Conservation (phyloP, 2,888 invertebrate species). For the Unio pictorum region DNA sequence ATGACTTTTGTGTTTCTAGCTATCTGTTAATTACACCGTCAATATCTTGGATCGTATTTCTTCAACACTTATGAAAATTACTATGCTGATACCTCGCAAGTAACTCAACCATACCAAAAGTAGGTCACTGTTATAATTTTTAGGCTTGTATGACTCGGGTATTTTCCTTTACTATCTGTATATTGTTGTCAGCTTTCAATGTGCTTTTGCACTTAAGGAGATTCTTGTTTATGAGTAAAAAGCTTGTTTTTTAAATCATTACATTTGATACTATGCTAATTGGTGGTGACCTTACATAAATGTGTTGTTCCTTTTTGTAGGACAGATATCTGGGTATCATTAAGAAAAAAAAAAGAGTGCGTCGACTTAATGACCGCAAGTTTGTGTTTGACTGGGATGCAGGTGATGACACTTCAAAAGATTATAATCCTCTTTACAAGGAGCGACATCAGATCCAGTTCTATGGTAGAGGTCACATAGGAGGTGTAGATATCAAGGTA, state of each 20-base stretch:
- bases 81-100: too few relatives aligned
- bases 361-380: slow-evolving; percentile 96
- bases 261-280: not conserved
- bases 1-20: too few relatives aligned
- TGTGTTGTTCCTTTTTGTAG: slow-evolving; percentile 37
- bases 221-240: too few relatives aligned
- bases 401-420: slow-evolving; percentile 96
- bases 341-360: slow-evolving; percentile 88
- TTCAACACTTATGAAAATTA: too few relatives aligned
- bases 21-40: too few relatives aligned
- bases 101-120: too few relatives aligned
- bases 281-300: not conserved
- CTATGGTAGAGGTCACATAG: slow-evolving; percentile 97
- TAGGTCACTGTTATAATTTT: too few relatives aligned
- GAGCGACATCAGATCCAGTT: slow-evolving; percentile 91
- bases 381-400: slow-evolving; percentile 99
- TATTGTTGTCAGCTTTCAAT: too few relatives aligned
- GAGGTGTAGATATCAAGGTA: slow-evolving; percentile 95
- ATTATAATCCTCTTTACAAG: slow-evolving; percentile 97
- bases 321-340: slow-evolving; percentile 94
- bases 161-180: too few relatives aligned
- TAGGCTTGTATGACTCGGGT: too few relatives aligned
- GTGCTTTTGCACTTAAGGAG: too few relatives aligned
- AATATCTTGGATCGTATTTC: too few relatives aligned
- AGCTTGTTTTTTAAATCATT: not conserved